Evolutionary conservation across 2,888 invertebrate species (phyloP).

Genomic region (Leptinotarsa juncta): DNA sequence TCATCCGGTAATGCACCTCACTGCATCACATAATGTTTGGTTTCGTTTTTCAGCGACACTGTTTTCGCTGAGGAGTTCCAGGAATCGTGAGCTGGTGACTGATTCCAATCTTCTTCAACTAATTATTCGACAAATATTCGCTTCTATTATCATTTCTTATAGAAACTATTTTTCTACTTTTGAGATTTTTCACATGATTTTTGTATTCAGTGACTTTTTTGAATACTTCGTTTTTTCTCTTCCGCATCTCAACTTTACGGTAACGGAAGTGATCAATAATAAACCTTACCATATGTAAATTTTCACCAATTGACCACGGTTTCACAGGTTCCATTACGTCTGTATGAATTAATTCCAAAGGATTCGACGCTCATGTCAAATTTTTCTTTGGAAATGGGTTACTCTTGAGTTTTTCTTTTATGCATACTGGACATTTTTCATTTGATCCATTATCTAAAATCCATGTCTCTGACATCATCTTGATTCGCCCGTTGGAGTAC

Average conservation of each 20-base stretch:
- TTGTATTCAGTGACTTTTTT: not conserved
- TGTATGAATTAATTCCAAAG: not conserved
- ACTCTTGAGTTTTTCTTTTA: conserved; percentile 1
- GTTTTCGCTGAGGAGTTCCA: conserved; percentile 4
- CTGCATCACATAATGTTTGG: not conserved
- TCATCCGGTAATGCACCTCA: not conserved
- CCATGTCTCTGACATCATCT: not conserved
- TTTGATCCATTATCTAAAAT: not conserved
- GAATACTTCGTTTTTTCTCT: conserved; percentile 4
- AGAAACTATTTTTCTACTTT: not conserved
- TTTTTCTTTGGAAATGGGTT: conserved; percentile 3
- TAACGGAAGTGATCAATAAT: conserved; percentile 57
- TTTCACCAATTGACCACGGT: conserved; percentile 47
- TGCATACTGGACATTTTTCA: not conserved
- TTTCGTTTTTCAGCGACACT: not conserved
- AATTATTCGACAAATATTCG: conserved; percentile 1
- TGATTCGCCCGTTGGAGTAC: not conserved
- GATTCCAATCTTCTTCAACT: not conserved
- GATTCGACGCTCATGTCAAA: not conserved
- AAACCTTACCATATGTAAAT: conserved; percentile 53
- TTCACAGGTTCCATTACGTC: conserved; percentile 51
- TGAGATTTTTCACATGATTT: not conserved
- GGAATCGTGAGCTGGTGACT: not conserved
- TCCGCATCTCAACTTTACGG: not conserved
- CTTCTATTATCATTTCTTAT: conserved; percentile 7